Evolutionary conservation across 2,113 vertebrate species (phyloP).

Genomic region (Saimiri boliviensis): DNA sequence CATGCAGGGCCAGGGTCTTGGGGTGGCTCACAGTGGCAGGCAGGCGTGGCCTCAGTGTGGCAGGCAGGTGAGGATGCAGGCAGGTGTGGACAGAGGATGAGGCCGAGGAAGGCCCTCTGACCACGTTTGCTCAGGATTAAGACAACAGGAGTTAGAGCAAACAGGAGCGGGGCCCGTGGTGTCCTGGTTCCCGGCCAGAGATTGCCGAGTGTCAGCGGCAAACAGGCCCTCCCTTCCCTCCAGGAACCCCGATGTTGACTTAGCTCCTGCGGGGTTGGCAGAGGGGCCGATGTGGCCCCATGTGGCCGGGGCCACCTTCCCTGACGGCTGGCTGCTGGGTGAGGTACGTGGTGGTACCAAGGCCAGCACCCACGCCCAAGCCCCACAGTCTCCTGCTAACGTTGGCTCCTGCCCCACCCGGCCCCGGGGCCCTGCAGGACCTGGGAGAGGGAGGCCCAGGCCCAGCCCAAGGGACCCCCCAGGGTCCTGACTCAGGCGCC

Average conservation of each 20-base stretch:
- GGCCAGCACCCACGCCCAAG: neutral
- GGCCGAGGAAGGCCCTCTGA: neutral
- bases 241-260: conserved; percentile 67
- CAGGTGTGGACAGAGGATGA: neutral
- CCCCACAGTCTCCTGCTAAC: neutral
- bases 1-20: neutral
- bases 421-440: neutral
- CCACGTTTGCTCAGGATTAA: conserved; percentile 63
- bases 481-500: rapidly evolving
- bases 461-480: neutral
- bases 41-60: neutral
- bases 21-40: rapidly evolving
- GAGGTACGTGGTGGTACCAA: neutral
- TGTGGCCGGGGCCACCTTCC: neutral
- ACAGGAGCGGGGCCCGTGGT: neutral
- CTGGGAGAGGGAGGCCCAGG: neutral
- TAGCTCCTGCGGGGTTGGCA: neutral
- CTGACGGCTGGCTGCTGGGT: rapidly evolving
- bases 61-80: neutral
- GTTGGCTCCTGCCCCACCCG: neutral
- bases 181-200: neutral
- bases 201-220: neutral
- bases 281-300: neutral
- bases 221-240: conserved; percentile 53
- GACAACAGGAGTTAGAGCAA: neutral